These are phyloP conservation scores for Ferdinandea cuprea DNA, from an alignment of 2,888 invertebrate species.

Conservation along the genomic window DNA sequence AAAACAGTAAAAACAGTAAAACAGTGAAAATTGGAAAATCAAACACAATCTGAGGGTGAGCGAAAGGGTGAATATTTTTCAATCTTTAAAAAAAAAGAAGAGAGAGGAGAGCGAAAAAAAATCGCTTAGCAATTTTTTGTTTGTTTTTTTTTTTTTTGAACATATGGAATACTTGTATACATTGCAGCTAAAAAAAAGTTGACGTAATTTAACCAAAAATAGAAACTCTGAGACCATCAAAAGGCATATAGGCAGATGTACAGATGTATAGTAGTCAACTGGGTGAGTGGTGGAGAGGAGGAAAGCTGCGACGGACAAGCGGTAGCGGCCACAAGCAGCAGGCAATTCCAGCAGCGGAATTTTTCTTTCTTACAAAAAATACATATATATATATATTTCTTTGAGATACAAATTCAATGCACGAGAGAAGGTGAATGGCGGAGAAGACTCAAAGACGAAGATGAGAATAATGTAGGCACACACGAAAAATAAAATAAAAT, in stretches of 20 bases:
- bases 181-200: conserved; percentile 58
- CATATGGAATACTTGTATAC: conserved; percentile 47
- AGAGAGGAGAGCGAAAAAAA: neutral
- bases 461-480: conserved; percentile 46
- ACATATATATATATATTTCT: conserved; percentile 13
- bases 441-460: conserved; percentile 14
- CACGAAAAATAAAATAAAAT: conserved; percentile 1
- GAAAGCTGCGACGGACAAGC: conserved; percentile 16
- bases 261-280: neutral
- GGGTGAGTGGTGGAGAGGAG: conserved; percentile 37
- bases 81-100: neutral
- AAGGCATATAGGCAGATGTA: conserved; percentile 46
- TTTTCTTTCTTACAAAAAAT: conserved; percentile 34
- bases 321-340: conserved; percentile 46
- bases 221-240: conserved; percentile 69
- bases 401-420: conserved; percentile 70
- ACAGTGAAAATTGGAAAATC: conserved; percentile 33
- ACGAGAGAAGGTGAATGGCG: conserved; percentile 26
- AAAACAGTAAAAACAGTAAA: neutral
- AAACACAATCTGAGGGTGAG: conserved; percentile 17
- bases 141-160: conserved; percentile 45
- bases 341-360: conserved; percentile 51
- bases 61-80: neutral
- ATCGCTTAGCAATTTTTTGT: conserved; percentile 22
- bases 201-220: conserved; percentile 73